These are phyloP conservation scores for Silvanus unidentatus DNA, from an alignment of 2,888 invertebrate genomes.

Conservation along the genomic window DNA sequence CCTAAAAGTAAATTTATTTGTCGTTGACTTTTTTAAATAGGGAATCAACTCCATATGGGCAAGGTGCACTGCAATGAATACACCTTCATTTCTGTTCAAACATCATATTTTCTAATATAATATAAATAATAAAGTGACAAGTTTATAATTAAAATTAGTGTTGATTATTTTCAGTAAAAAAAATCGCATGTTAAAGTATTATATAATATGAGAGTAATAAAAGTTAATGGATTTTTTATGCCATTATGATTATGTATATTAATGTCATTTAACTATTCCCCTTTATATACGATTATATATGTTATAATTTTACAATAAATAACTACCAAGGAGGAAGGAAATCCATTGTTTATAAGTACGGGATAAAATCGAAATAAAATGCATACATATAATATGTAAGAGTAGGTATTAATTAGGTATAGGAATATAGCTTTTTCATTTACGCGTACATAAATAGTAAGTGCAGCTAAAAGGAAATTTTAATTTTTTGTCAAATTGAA, in stretches of 20 bases:
- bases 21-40: too few relatives aligned
- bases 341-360: too few relatives aligned
- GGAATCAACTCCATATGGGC: too few relatives aligned
- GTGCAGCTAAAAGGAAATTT: too few relatives aligned
- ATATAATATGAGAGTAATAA: slow-evolving; percentile 33
- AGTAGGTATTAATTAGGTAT: too few relatives aligned
- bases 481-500: too few relatives aligned
- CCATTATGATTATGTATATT: slow-evolving; percentile 35
- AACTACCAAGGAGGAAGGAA: too few relatives aligned
- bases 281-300: slow-evolving; percentile 20
- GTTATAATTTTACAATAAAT: slow-evolving; percentile 15
- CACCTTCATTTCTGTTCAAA: slow-evolving; percentile 27
- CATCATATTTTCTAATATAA: slow-evolving; percentile 18
- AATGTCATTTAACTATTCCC: slow-evolving; percentile 32
- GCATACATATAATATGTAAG: too few relatives aligned
- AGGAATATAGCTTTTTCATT: too few relatives aligned
- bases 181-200: slow-evolving; percentile 27
- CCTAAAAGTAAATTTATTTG: too few relatives aligned
- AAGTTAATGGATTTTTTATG: slow-evolving; percentile 39
- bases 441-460: too few relatives aligned
- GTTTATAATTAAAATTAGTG: slow-evolving; percentile 32
- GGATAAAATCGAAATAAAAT: too few relatives aligned
- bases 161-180: slow-evolving; percentile 20
- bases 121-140: slow-evolving; percentile 29
- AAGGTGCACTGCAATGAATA: slow-evolving; percentile 37